phyloP scores from a whole-genome alignment of 2,888 invertebrate species.

The Drosophila melanosoma region DNA sequence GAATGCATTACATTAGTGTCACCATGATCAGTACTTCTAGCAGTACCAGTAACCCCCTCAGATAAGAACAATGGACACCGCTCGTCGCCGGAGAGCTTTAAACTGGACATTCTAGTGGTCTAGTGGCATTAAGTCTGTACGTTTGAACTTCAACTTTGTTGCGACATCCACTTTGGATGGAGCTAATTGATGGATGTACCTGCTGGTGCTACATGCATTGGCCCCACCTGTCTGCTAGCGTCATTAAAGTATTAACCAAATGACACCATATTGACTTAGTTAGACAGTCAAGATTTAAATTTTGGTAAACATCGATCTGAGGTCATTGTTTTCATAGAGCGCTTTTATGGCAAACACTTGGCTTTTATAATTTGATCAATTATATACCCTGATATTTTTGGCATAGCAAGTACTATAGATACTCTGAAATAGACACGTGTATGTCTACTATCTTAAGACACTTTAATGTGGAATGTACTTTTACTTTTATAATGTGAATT shows the following conservation, averaged over 20 bases:
- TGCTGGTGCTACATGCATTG: slow-evolving; percentile 26
- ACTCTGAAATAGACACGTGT: background rate
- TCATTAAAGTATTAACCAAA: slow-evolving; percentile 57
- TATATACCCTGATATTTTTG: background rate
- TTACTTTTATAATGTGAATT: background rate
- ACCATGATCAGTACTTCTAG: slow-evolving; percentile 40
- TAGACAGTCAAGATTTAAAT: slow-evolving; percentile 39
- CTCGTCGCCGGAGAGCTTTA: slow-evolving; percentile 71
- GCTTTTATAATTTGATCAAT: background rate
- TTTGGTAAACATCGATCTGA: slow-evolving; percentile 28
- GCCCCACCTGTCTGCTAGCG: slow-evolving; percentile 5
- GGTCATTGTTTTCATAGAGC: background rate
- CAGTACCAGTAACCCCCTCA: slow-evolving; percentile 1
- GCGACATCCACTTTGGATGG: slow-evolving; percentile 50
- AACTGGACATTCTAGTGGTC: slow-evolving; percentile 74
- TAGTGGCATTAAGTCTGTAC: slow-evolving; percentile 66
- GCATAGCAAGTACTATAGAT: background rate
- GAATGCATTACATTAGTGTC: slow-evolving; percentile 51
- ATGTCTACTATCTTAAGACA: background rate
- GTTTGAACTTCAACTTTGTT: slow-evolving; percentile 73
- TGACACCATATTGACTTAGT: slow-evolving; percentile 45
- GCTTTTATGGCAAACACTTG: background rate
- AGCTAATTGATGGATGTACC: slow-evolving; percentile 68
- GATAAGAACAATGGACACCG: slow-evolving; percentile 65
- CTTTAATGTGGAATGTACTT: background rate